phyloP scores from a whole-genome alignment of 2,797 vertebrate species.

The Octomys mimax region DNA sequence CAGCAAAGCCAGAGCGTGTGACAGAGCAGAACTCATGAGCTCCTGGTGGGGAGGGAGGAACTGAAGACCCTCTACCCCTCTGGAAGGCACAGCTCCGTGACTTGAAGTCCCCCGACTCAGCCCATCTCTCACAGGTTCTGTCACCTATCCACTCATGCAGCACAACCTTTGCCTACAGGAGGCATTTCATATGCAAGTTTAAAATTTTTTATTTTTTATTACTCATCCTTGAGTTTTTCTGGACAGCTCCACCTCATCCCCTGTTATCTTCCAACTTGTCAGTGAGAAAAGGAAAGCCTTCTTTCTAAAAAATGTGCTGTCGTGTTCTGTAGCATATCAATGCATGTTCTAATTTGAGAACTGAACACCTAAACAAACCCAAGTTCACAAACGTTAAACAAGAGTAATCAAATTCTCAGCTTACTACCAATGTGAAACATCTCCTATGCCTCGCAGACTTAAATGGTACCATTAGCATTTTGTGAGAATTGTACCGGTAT shows the following conservation, averaged over 20 bases:
- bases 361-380: not conserved
- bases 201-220: not conserved
- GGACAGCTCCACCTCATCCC: not conserved
- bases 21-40: not conserved
- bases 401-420: not conserved
- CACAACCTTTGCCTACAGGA: not conserved
- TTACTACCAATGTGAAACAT: not conserved
- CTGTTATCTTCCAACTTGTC: not conserved
- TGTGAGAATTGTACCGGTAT: not conserved
- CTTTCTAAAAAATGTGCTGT: not conserved
- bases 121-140: too few species aligned
- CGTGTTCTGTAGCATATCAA: not conserved
- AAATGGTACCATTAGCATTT: not conserved
- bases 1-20: not conserved
- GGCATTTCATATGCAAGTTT: not conserved
- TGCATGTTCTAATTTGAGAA: conserved; percentile 1
- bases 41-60: too few species aligned
- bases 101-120: not conserved
- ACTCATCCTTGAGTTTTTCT: conserved; percentile 21
- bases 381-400: not conserved
- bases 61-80: too few species aligned
- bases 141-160: not conserved
- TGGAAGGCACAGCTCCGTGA: not conserved
- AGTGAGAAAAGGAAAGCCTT: not conserved
- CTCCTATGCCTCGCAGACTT: not conserved